These are phyloP conservation scores for Heteromormyrus szaboi DNA, from an alignment of 2,797 vertebrate species.

Conservation along the genomic window DNA sequence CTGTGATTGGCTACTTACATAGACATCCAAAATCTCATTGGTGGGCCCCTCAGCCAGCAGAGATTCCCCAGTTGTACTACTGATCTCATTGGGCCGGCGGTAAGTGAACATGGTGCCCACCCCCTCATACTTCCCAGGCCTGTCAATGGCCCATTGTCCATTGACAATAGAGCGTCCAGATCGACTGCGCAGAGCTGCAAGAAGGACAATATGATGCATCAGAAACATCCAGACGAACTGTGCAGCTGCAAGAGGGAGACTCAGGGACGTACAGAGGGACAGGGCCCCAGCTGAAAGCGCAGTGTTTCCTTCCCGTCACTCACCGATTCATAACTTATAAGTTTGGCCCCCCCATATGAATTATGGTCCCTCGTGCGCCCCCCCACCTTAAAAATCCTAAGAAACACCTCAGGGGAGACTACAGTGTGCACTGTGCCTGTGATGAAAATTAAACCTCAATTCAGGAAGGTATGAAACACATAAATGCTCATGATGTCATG, in stretches of 20 bases:
- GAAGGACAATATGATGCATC: background rate
- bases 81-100: constrained; percentile 90
- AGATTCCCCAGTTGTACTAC: constrained; percentile 86
- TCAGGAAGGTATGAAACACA: background rate
- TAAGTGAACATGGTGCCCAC: constrained; percentile 93
- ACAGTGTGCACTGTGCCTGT: background rate
- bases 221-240: constrained; percentile 79
- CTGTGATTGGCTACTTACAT: constrained; percentile 64
- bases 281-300: background rate
- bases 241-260: constrained; percentile 64
- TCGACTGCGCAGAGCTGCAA: constrained; percentile 78
- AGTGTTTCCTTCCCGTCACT: background rate
- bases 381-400: background rate
- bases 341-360: background rate
- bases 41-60: constrained; percentile 90
- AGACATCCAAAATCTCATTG: constrained; percentile 89
- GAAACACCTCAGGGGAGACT: background rate
- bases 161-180: constrained; percentile 93
- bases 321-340: background rate
- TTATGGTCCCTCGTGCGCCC: background rate
- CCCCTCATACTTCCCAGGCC: constrained; percentile 86
- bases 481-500: background rate
- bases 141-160: constrained; percentile 95
- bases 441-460: background rate
- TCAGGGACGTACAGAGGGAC: background rate